Evolutionary conservation across 2,797 vertebrate genomes (phyloP), one percentile per base, ranked within the genome.

Genomic region (Dryobates pubescens): DNA sequence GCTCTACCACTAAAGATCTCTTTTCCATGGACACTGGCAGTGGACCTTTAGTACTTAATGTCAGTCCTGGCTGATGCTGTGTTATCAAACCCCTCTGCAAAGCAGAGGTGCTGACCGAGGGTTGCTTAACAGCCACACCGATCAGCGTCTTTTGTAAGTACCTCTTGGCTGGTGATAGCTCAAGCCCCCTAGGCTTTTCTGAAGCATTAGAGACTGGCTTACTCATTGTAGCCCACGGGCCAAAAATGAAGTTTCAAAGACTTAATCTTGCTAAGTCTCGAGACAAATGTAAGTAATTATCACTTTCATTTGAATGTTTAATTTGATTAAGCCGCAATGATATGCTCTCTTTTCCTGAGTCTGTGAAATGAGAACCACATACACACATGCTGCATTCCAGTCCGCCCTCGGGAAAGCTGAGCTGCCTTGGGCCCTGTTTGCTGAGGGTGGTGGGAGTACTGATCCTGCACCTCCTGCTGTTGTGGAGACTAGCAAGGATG

Each of bases 211-310:
- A 95, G 78, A 80, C 79, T 82, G 30, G 17, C 90, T 89, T 95
- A 90, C 69, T 94, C 85, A 86, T 96, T 94, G 88, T 68, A 94
- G 93, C 91, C 93, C 88, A 72, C 75, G 78, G 91, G 93, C 96
- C 90, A 91, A 95, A 96, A 96, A 83, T 58, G 56, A 74, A 78
- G 73, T 92, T 97, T 96, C 96, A 94, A 92, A 96, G 95, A 76
- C 94, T 96, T 96, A 94, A 86, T 96, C 94, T 92, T 90, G 86
- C 86, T 68, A 73, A 93, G 92, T 96, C 96, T 95, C 86, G 93
- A 94, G 94, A 95, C 91, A 95, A 95, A 97, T 96, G 96, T 95
- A 91, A 96, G 86, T 94, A 97, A 96, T 97, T 96, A 93, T 94
- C 96, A 76, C 90, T 96, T 96, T 96, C 78, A 95, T 95, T 96